Evolutionary conservation across 64 coral and sea anemone species (phyloP).

Genomic region (Trachythela sp.): DNA sequence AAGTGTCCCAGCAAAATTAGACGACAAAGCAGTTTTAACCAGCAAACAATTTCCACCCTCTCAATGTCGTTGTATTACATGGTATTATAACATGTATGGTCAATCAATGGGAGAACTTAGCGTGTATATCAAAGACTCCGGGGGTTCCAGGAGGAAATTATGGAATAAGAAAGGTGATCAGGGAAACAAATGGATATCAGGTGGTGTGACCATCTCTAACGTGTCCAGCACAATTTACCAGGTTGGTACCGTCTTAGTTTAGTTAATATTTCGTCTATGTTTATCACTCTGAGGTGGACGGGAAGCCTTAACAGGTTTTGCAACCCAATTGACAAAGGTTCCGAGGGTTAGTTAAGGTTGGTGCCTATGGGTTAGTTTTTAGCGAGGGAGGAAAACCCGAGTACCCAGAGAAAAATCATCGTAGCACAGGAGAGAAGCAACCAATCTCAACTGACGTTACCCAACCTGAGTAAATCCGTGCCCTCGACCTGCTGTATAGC

Average conservation of each 20-base stretch:
- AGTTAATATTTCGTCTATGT: neutral
- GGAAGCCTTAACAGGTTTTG: too few species aligned
- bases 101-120: neutral
- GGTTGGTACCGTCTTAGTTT: neutral
- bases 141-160: neutral
- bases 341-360: too few species aligned
- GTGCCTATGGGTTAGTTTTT: too few species aligned
- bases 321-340: too few species aligned
- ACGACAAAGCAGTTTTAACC: neutral
- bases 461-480: too few species aligned
- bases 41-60: slow-evolving; percentile 2
- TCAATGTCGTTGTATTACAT: neutral
- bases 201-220: neutral
- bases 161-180: neutral
- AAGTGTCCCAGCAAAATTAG: neutral
- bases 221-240: neutral
- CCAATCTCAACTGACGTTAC: too few species aligned
- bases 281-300: too few species aligned
- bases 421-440: too few species aligned
- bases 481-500: too few species aligned
- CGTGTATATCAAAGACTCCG: neutral
- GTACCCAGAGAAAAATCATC: too few species aligned
- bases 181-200: neutral
- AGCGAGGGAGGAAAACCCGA: too few species aligned
- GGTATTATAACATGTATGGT: slow-evolving; percentile 11